Base-by-base conservation (phyloP, 2,113 vertebrate genomes). In the Pterocles burchelli region DNA sequence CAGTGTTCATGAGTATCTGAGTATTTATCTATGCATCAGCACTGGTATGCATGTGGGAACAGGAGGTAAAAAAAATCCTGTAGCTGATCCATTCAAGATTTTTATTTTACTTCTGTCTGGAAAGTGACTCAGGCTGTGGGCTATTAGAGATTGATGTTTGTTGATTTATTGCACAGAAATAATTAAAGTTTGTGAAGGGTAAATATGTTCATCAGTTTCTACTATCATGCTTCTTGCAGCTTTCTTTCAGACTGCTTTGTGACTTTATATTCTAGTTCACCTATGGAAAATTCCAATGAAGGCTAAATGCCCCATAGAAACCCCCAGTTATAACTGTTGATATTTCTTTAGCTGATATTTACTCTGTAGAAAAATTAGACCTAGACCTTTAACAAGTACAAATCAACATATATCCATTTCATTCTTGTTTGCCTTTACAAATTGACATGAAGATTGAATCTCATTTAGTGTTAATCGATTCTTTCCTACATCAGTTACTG, bases 1-100 rank as follows among this genome's bases (percentile, higher is more conserved):
- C 38, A 26, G 6, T 20, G 13, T 19, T 57, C 14, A 17, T 28
- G 21, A 20, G 2, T 13, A 5, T 0, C 0, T 78, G 66, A 45
- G 1, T n/a, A 25, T 78, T 62, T 70, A 48, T 46, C 34, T 45
- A 1, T 33, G 36, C 16, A 26, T 66, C 66, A 83, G 1, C 9
- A 21, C 13, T 62, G 13, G 2, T 49, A 20, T n/a, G 3, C 17
- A 28, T 85, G 46, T 54, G 43, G 73, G 26, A 38, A 45, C 7
- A 10, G 2, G 0, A 66, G 19, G 25, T 1, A 33, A 62, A 87
- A 57, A 36, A 68, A 55, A 22, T 49, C 21, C 34, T 36, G 8
- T 10, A 15, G 17, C 3, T 51, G 13, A 46, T 65, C 16, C 9
- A 29, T 11, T 77, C 17, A 62, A 66, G 19, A 7, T 46, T 76